A percentile compares a stretch with the other conserved stretches of the same genome.
Evolutionary conservation across 2,797 vertebrate genomes (phyloP).

Genomic region (Mareca strepera): DNA sequence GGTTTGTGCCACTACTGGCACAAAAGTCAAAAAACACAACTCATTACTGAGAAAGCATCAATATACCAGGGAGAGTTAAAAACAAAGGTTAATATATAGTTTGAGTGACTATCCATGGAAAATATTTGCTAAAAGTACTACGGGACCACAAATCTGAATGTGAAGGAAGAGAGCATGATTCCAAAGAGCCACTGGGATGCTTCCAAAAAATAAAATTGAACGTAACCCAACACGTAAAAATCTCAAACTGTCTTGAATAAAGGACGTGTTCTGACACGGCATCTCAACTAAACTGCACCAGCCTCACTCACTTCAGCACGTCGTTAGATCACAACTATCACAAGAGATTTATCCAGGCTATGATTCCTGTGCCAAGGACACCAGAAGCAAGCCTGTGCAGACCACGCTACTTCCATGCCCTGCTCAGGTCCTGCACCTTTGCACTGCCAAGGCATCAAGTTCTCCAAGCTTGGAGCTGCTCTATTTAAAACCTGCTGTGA

Average conservation of each 20-base stretch:
- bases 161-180: background rate
- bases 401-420: background rate
- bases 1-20: background rate
- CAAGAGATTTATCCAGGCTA: background rate
- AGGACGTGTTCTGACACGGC: rapidly evolving
- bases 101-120: background rate
- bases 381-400: background rate
- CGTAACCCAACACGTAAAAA: background rate
- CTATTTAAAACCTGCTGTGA: background rate
- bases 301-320: background rate
- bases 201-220: background rate
- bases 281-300: background rate
- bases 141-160: rapidly evolving
- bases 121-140: background rate
- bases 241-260: rapidly evolving
- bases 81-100: background rate
- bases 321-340: background rate
- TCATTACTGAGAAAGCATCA: background rate
- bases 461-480: background rate
- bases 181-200: background rate
- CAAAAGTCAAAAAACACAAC: background rate
- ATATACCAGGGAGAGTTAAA: background rate
- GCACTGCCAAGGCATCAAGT: background rate
- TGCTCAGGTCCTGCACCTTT: background rate
- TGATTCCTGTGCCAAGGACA: background rate